Conservation (phyloP, 2,113 vertebrate genomes). For the Cacatua alba region DNA sequence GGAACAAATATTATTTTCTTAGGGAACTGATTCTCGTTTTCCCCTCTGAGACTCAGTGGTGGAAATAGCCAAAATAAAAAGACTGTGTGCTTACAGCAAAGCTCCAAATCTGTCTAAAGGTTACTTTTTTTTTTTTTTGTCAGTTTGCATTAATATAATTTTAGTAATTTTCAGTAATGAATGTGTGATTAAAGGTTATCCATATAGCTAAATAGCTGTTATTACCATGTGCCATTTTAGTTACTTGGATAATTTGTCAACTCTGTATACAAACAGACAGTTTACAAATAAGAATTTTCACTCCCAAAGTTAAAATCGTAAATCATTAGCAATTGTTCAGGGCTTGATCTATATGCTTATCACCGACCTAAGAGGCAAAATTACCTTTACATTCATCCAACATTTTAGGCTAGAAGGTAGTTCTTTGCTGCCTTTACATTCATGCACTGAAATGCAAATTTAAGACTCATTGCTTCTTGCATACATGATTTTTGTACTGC, state of each 20-base stretch:
- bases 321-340: slow-evolving; percentile 65
- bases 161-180: slow-evolving; percentile 49
- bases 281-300: slow-evolving; percentile 65
- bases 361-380: slow-evolving; percentile 24
- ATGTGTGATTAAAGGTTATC: slow-evolving; percentile 68
- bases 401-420: not conserved
- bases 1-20: not conserved
- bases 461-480: not conserved
- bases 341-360: slow-evolving; percentile 69
- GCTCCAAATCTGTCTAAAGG: not conserved
- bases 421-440: not conserved
- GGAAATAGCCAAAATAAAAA: not conserved
- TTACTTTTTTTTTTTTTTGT: slow-evolving; percentile 17
- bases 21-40: not conserved
- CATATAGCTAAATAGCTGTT: slow-evolving; percentile 36
- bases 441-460: not conserved
- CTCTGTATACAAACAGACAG: slow-evolving; percentile 36
- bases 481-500: not conserved
- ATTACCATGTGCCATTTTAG: slow-evolving; percentile 70
- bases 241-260: slow-evolving; percentile 66
- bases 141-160: not conserved
- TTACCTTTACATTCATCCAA: not conserved
- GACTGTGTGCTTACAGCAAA: not conserved
- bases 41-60: not conserved
- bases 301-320: slow-evolving; percentile 58